A percentile compares a stretch with the other conserved stretches of the same genome.
phyloP scores from a whole-genome alignment of 2,888 invertebrate species.

The Harpalus rubripes region DNA sequence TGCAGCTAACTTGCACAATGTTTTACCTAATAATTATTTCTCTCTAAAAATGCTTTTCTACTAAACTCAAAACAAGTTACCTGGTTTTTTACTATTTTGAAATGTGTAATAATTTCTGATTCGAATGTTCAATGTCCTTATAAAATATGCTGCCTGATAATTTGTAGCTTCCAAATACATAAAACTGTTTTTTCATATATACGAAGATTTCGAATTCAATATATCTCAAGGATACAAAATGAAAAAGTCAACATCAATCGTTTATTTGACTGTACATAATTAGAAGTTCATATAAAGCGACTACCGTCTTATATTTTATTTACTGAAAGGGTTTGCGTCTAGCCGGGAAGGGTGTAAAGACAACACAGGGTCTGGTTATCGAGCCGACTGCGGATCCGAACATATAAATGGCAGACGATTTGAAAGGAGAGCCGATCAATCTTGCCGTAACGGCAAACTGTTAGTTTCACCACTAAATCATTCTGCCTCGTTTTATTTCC shows the following conservation, averaged over 20 bases:
- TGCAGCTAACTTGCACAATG: too few species aligned
- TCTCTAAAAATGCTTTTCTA: too few species aligned
- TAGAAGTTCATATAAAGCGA: neutral
- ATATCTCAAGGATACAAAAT: too few species aligned
- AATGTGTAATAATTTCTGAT: too few species aligned
- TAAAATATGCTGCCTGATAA: too few species aligned
- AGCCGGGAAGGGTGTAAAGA: slow-evolving; percentile 11
- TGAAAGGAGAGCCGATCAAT: slow-evolving; percentile 67
- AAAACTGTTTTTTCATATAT: too few species aligned
- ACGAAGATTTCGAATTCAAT: too few species aligned
- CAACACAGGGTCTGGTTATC: slow-evolving; percentile 58
- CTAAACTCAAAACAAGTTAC: too few species aligned
- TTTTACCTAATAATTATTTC: too few species aligned
- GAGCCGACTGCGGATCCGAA: slow-evolving; percentile 66
- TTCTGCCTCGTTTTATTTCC: slow-evolving; percentile 67
- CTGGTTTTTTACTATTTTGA: too few species aligned
- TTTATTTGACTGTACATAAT: neutral
- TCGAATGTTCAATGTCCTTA: too few species aligned
- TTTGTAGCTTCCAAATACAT: too few species aligned
- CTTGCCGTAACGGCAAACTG: slow-evolving; percentile 66
- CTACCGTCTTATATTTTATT: neutral
- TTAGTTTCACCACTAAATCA: slow-evolving; percentile 67
- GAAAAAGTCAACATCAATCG: neutral
- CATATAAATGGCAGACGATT: slow-evolving; percentile 68
- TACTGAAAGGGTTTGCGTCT: neutral